Evolutionary conservation across 2,888 invertebrate genomes (phyloP).

Genomic region (Hedya salicella): DNA sequence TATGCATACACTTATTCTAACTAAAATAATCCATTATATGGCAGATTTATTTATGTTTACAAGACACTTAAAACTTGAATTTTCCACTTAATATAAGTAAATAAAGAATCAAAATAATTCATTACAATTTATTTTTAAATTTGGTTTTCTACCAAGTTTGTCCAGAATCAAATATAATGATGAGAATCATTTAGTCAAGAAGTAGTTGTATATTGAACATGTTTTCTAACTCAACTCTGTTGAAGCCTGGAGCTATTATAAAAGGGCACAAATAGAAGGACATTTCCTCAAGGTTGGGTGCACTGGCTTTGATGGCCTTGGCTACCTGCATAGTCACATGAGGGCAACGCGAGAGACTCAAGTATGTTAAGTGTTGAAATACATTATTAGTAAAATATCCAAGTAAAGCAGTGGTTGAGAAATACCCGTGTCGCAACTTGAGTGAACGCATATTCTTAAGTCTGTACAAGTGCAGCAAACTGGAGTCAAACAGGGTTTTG

Average conservation of each 20-base stretch:
- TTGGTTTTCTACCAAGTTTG: constrained; percentile 11
- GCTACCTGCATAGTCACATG: constrained; percentile 82
- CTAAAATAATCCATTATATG: constrained; percentile 40
- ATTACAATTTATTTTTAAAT: constrained; percentile 24
- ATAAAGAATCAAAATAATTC: constrained; percentile 29
- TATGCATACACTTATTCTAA: constrained; percentile 21
- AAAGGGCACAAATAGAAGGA: constrained; percentile 82
- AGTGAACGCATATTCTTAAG: constrained; percentile 78
- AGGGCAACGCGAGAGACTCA: constrained; percentile 78
- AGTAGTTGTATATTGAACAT: constrained; percentile 80
- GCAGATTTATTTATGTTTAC: constrained; percentile 37
- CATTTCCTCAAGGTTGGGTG: constrained; percentile 78
- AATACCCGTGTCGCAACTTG: constrained; percentile 82
- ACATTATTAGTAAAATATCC: constrained; percentile 79
- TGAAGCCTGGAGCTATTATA: constrained; percentile 76
- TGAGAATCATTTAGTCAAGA: constrained; percentile 66
- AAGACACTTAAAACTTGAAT: constrained; percentile 29
- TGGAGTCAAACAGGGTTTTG: constrained; percentile 82
- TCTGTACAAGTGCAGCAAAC: constrained; percentile 75
- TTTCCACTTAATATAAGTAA: constrained; percentile 26
- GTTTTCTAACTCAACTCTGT: constrained; percentile 77
- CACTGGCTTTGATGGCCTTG: constrained; percentile 77
- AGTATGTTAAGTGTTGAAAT: constrained; percentile 76
- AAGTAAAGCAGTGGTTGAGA: constrained; percentile 78
- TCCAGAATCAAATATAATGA: constrained; percentile 17